Base-by-base conservation (phyloP, 92 coral and sea anemone genomes). In the Palythoa grandiflora region DNA sequence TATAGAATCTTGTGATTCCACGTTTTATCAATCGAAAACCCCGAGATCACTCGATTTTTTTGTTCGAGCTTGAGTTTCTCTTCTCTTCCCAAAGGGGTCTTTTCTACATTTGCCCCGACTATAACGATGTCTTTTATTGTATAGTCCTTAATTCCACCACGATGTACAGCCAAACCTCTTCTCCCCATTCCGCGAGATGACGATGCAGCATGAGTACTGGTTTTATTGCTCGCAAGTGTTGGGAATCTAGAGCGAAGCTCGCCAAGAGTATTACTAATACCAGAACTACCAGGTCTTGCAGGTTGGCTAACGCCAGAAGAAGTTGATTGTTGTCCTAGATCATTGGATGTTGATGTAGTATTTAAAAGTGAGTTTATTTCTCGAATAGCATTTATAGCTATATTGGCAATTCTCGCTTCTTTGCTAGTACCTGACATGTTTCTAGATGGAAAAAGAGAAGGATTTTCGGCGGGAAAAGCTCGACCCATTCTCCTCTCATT, bases 1-100 rank as follows among this genome's bases (percentile, higher is more conserved):
- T 84, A 89, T 28, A 84, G 75, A 8, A 51, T 38, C 59, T 77
- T 68, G 51, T 90, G 79, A 85, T 55, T 75, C 85, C 92, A 72
- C 70, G 70, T 61, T 61, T 61, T 61, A 61, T 61, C 70, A 61
- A 61, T 61, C 70, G 70, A 61, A 61, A 61, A 61, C 70, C 70
- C 70, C 70, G 70, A n/a, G 70, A 61, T 61, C 70, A 61, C 70
- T 61, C 70, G 70, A 61, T 61, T 61, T 61, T 61, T 19, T 61
- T 61, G 70, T 61, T 61, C 70, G 70, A 61, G 70, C 70, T 61
- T 61, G 37, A 61, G 70, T 61, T 61, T 61, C 6, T 61, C 70
- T 61, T 61, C 70, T 61, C 70, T 61, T 61, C n/a, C 75, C 75
- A 71, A 71, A 71, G 75, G 44, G 75, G 48, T 71, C 75, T 71